Evolutionary conservation across 2,888 invertebrate species (phyloP), one percentile per base, ranked within the genome.

Genomic region (Cremastinae sp.): DNA sequence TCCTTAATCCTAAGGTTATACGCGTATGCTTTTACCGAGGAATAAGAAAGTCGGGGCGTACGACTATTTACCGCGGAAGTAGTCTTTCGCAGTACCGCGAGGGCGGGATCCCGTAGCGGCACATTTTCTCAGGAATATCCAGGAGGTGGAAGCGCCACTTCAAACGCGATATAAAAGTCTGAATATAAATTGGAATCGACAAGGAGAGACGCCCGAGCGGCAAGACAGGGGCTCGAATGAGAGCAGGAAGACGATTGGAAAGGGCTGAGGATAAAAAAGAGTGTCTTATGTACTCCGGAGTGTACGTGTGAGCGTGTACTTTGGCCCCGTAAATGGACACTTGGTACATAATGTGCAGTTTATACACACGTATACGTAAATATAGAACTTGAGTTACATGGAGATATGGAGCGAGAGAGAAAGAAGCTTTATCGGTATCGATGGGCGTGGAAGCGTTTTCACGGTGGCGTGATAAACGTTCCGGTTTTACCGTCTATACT

Each of bases 101-200:
- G 43, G 41, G 66, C 41, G 59, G 39, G 12, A 10, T 22, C 20
- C 56, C 64, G 14, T 9, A 14, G 53, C 69, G 18, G 69, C 22
- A 16, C 41, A 64, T 69, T 76, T 62, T 55, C 70, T 53, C 39
- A 58, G 39, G 22, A 39, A 45, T 58, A 64, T 39, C 51, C 45
- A 49, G 51, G 5, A 5, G 53, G 47, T 20, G 51, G 62, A 41
- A 72, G 58, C 49, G 20, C n/a, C 43, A 47, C 58, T 58, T 61
- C 41, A 65, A 55, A 39, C 16, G 53, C 58, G 76, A 73, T 64
- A 64, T 62, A 72, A 72, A 58, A 72, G 75, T 68, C 68, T 68
- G 68, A 72, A 69, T 69, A 62, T 69, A 69, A 73, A 76, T 76
- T 76, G 76, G 53, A 69, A 76, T 65, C 66, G 66, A 49, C 75